These are phyloP conservation scores for Tursiops truncatus DNA, from an alignment of 2,113 vertebrate species.

Conservation along the genomic window DNA sequence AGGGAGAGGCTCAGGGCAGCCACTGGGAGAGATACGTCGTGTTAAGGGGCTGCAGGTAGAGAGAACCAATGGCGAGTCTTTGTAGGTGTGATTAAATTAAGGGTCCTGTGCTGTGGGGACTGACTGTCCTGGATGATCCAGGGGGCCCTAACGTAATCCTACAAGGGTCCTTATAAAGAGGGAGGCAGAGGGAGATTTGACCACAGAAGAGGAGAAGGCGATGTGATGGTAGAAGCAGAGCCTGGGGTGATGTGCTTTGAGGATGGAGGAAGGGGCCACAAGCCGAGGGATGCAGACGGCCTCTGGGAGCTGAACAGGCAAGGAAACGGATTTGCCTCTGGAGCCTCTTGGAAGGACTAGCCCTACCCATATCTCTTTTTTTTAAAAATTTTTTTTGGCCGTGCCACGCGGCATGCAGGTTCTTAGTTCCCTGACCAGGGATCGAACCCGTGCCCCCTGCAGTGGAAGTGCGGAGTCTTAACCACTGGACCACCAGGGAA, in stretches of 20 bases:
- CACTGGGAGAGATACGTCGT: neutral
- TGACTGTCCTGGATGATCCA: neutral
- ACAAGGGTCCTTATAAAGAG: neutral
- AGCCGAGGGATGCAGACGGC: neutral
- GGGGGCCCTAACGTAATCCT: neutral
- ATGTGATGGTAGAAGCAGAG: neutral
- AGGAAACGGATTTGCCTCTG: neutral
- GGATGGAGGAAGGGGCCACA: neutral
- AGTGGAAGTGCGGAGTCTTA: too few species aligned
- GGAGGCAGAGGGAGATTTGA: neutral
- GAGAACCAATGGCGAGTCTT: neutral
- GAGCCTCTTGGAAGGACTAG: neutral
- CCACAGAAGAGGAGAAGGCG: neutral
- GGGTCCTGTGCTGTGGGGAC: neutral
- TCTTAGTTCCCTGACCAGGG: neutral
- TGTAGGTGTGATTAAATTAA: neutral
- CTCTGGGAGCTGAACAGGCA: neutral
- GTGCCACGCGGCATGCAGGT: fast-evolving
- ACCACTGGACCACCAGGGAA: neutral
- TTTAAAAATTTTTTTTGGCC: neutral
- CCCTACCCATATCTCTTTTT: neutral
- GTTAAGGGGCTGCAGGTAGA: neutral
- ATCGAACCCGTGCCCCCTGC: neutral
- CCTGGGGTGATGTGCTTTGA: neutral
- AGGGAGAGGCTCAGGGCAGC: neutral